phyloP scores from a whole-genome alignment of 2,113 vertebrate species.

The Neopipo cinnamomea region DNA sequence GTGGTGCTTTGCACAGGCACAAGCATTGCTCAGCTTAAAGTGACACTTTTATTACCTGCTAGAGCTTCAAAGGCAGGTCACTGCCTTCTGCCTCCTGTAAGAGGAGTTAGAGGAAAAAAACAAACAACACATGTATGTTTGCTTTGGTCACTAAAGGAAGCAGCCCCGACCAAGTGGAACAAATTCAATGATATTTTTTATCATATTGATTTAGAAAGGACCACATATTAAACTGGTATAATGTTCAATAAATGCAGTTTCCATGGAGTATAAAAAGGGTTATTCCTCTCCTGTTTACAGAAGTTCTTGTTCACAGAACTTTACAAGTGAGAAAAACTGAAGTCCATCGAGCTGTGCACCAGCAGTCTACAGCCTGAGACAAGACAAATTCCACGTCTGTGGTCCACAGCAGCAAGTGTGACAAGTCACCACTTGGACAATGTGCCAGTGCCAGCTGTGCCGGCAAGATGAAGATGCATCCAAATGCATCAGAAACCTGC shows the following conservation, averaged over 20 bases:
- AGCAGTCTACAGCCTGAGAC: not conserved
- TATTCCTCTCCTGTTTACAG: not conserved
- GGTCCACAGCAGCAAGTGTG: not conserved
- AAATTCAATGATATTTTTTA: not conserved
- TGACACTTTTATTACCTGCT: not conserved
- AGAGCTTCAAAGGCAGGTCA: not conserved
- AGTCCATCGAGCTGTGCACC: fast-evolving
- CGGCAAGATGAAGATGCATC: not conserved
- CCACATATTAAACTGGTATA: not conserved
- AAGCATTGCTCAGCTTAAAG: not conserved
- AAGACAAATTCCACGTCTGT: not conserved
- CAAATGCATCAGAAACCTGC: not conserved
- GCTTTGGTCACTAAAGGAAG: not conserved
- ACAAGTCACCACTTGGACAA: not conserved
- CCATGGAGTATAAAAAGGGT: not conserved
- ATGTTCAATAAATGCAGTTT: not conserved
- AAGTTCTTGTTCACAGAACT: not conserved
- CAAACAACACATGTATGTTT: not conserved
- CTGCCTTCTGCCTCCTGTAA: not conserved
- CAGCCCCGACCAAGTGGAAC: not conserved
- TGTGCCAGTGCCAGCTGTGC: not conserved
- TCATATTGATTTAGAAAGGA: not conserved
- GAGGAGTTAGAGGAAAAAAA: not conserved
- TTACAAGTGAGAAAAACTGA: not conserved
- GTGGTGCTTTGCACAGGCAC: not conserved